A percentile compares a stretch with the other conserved stretches of the same genome.
Evolutionary conservation across 2,888 invertebrate species (phyloP).

Genomic region (Andrena chrysosceles): DNA sequence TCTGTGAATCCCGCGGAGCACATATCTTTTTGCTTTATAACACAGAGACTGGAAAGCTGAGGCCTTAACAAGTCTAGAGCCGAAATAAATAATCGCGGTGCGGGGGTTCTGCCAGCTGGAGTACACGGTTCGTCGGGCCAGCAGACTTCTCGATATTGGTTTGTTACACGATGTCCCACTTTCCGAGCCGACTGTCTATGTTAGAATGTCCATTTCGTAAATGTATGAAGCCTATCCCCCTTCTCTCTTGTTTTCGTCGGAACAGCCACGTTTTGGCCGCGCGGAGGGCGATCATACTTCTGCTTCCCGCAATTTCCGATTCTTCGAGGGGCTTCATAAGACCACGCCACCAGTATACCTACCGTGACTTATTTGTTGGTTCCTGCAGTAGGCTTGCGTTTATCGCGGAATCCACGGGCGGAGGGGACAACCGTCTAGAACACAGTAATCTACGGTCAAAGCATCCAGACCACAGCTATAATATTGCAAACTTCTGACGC

Average conservation of each 20-base stretch:
- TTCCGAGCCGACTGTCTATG: conserved; percentile 5
- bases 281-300: conserved; percentile 1
- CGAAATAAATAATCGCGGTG: conserved; percentile 5
- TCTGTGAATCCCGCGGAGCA: not conserved
- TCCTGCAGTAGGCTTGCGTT: conserved; percentile 19
- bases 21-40: too few species aligned
- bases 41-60: not conserved
- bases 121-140: conserved; percentile 5
- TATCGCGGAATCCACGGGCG: conserved; percentile 36
- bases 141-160: conserved; percentile 23
- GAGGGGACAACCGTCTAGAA: conserved; percentile 27
- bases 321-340: conserved; percentile 17
- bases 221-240: conserved; percentile 13
- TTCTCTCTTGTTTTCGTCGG: not conserved
- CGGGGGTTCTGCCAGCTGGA: not conserved
- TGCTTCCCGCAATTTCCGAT: conserved; percentile 29
- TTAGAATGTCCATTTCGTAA: conserved; percentile 9
- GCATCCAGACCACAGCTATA: conserved; percentile 26
- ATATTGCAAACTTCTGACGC: conserved; percentile 36
- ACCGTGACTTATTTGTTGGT: conserved; percentile 26
- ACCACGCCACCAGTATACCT: not conserved
- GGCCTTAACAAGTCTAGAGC: not conserved
- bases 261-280: not conserved
- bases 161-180: conserved; percentile 19
- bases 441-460: conserved; percentile 43